Conservation (phyloP, 2,888 invertebrate species). For the Caenorhabditis sp. region DNA sequence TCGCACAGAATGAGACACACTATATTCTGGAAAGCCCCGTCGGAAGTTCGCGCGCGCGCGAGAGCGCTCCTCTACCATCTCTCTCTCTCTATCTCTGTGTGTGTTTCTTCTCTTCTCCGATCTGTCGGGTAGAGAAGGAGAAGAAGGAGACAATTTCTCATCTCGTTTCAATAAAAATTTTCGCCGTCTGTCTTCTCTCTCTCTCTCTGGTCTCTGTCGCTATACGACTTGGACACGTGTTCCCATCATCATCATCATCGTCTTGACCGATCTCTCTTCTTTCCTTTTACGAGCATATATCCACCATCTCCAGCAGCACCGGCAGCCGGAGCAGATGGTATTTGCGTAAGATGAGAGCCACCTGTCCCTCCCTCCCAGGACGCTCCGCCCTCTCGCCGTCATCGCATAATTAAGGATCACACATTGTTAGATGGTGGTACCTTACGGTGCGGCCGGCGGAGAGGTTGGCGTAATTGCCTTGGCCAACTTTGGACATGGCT, state of each 20-base stretch:
- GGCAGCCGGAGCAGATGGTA: constrained; percentile 18
- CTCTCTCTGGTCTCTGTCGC: neutral
- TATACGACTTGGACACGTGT: constrained; percentile 42
- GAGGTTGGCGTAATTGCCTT: no score
- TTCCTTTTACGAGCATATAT: neutral
- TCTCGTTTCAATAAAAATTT: constrained; percentile 36
- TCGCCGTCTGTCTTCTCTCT: neutral
- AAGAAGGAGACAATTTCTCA: constrained; percentile 4
- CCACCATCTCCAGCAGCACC: neutral
- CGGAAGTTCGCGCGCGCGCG: constrained; percentile 55
- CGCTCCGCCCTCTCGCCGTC: no score
- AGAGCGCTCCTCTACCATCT: no score
- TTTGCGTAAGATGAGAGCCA: constrained; percentile 40
- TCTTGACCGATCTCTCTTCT: no score
- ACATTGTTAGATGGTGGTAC: constrained; percentile 17
- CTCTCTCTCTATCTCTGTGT: no score
- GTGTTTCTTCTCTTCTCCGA: neutral
- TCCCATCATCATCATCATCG: neutral
- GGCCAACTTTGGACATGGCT: no score
- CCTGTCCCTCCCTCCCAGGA: constrained; percentile 10
- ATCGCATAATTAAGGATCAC: neutral
- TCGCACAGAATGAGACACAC: no score
- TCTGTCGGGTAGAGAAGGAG: neutral
- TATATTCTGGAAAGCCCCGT: constrained; percentile 24
- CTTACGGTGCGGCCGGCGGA: no score